Conservation (phyloP, 2,113 vertebrate genomes). For the Hippoglossus stenolepis region DNA sequence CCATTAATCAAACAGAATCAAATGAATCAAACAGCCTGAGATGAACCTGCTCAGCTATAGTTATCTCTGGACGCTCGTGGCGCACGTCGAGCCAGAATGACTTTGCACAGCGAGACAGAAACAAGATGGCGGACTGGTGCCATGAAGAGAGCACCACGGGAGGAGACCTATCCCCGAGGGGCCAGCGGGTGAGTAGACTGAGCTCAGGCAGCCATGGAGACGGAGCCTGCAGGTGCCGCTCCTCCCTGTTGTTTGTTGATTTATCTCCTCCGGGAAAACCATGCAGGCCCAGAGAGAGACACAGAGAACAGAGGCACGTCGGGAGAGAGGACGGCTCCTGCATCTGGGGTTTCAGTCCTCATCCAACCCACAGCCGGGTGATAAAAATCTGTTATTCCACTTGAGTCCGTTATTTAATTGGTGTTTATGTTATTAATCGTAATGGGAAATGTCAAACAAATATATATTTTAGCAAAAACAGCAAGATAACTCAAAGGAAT, state of each 20-base stretch:
- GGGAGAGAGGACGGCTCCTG: slow-evolving; percentile 23
- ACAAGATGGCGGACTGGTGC: slow-evolving; percentile 71
- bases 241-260: slow-evolving; percentile 59
- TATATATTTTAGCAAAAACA: neutral
- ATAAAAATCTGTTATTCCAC: no score
- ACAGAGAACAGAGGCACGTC: slow-evolving; percentile 15
- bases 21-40: slow-evolving; percentile 1
- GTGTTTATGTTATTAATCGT: no score
- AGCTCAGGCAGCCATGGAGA: slow-evolving; percentile 66
- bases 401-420: no score
- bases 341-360: neutral
- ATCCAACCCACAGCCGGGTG: no score
- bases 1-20: slow-evolving; percentile 15
- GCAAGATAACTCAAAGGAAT: neutral
- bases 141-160: slow-evolving; percentile 59
- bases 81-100: slow-evolving; percentile 56
- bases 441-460: neutral
- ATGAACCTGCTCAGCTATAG: slow-evolving; percentile 47
- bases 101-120: slow-evolving; percentile 70
- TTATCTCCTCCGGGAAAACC: slow-evolving; percentile 48
- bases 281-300: slow-evolving; percentile 10
- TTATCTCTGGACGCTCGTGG: slow-evolving; percentile 33
- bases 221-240: slow-evolving; percentile 43
- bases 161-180: slow-evolving; percentile 67
- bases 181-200: slow-evolving; percentile 51